Evolutionary conservation across 2,888 invertebrate genomes (phyloP).

Genomic region (Eristalis pertinax): DNA sequence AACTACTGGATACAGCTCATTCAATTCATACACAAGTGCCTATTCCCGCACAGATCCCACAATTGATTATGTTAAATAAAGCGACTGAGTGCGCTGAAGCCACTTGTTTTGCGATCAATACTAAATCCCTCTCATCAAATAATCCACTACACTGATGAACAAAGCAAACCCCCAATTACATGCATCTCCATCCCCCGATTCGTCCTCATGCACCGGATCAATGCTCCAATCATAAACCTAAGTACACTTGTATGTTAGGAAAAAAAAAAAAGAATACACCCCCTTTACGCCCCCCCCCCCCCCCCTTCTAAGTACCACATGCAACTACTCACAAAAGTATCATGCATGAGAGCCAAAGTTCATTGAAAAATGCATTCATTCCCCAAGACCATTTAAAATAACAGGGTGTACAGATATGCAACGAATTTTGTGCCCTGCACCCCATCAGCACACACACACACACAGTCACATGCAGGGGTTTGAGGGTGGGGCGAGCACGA

Average conservation of each 20-base stretch:
- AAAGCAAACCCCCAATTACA: slow-evolving; percentile 7
- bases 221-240: slow-evolving; percentile 4
- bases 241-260: neutral
- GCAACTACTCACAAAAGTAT: neutral
- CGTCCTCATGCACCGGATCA: neutral
- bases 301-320: neutral
- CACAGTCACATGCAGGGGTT: too few relatives aligned
- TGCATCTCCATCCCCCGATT: neutral
- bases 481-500: too few relatives aligned
- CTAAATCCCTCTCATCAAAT: neutral
- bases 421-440: neutral
- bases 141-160: neutral
- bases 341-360: neutral
- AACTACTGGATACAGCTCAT: too few relatives aligned
- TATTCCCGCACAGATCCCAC: too few relatives aligned
- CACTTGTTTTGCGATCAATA: neutral
- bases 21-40: too few relatives aligned
- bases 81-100: neutral
- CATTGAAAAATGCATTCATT: neutral
- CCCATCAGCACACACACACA: slow-evolving; percentile 5
- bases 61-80: too few relatives aligned
- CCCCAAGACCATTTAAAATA: neutral
- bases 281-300: neutral
- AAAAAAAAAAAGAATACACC: neutral
- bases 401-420: slow-evolving; percentile 3